phyloP scores from a whole-genome alignment of 2,888 invertebrate genomes.

The Ennomos erosarius region DNA sequence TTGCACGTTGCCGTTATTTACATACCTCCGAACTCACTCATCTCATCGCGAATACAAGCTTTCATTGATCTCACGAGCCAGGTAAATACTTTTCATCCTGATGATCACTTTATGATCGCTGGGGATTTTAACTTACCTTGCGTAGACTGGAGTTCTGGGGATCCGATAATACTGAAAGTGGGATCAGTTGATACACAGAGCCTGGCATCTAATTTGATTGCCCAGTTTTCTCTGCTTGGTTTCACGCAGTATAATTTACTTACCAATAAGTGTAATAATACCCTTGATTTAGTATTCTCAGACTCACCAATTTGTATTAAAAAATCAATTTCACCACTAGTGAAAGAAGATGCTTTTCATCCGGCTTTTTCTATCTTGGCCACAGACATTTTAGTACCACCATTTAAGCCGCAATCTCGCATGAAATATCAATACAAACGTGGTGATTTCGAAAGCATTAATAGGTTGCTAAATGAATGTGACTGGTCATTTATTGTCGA shows the following conservation, averaged over 20 bases:
- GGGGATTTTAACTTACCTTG: slow-evolving; percentile 12
- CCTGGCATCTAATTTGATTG: background rate
- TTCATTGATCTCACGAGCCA: background rate
- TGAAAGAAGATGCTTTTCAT: background rate
- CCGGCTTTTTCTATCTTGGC: background rate
- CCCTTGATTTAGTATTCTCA: slow-evolving; percentile 1
- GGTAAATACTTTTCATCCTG: background rate
- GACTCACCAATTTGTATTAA: background rate
- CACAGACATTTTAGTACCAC: slow-evolving; percentile 3
- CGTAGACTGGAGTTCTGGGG: slow-evolving; percentile 1
- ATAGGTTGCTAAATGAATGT: background rate
- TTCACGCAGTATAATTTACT: slow-evolving; percentile 2
- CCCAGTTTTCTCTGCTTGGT: background rate
- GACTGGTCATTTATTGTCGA: slow-evolving; percentile 13
- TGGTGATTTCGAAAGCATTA: slow-evolving; percentile 7
- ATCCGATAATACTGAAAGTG: background rate
- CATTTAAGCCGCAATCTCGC: background rate
- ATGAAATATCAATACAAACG: slow-evolving; percentile 4
- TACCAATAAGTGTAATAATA: background rate
- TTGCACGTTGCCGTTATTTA: background rate
- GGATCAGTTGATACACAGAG: background rate
- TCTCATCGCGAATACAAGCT: background rate
- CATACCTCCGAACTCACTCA: background rate
- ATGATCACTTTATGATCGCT: slow-evolving; percentile 12
- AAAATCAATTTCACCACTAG: background rate